phyloP scores from a whole-genome alignment of 1,140 invertebrate species.

The Globodera ellingtonae region DNA sequence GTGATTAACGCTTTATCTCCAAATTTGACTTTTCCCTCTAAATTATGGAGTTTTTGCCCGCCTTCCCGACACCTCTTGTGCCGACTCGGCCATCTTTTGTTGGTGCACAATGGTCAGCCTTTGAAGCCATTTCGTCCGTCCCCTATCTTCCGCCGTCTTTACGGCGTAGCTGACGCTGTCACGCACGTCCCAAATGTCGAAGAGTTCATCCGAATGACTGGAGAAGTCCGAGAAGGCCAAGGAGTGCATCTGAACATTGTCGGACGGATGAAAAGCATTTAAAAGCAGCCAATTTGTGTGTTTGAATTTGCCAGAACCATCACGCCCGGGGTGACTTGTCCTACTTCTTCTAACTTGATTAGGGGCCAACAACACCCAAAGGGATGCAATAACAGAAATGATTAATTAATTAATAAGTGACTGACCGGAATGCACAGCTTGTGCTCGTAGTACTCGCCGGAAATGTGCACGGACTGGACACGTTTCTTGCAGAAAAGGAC shows the following conservation, averaged over 20 bases:
- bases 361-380: not conserved
- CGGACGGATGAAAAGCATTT: no score
- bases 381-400: no score
- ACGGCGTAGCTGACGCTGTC: constrained; percentile 56
- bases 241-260: constrained; percentile 43
- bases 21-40: not conserved
- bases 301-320: no score
- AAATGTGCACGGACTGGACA: constrained; percentile 42
- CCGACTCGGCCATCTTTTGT: constrained; percentile 23
- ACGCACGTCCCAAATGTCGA: constrained; percentile 61
- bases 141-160: constrained; percentile 49
- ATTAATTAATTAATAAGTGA: not conserved
- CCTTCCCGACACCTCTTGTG: constrained; percentile 15
- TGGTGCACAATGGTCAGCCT: constrained; percentile 46
- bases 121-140: constrained; percentile 58
- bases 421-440: constrained; percentile 59
- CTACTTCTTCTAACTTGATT: no score
- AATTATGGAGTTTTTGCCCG: not conserved
- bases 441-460: constrained; percentile 63
- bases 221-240: constrained; percentile 58
- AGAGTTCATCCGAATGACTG: constrained; percentile 40
- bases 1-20: not conserved
- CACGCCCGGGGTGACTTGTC: no score
- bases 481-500: constrained; percentile 63
- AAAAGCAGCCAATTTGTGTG: constrained; percentile 6